Evolutionary conservation across 1,140 invertebrate genomes (phyloP).

Genomic region (Pectinophora gossypiella): DNA sequence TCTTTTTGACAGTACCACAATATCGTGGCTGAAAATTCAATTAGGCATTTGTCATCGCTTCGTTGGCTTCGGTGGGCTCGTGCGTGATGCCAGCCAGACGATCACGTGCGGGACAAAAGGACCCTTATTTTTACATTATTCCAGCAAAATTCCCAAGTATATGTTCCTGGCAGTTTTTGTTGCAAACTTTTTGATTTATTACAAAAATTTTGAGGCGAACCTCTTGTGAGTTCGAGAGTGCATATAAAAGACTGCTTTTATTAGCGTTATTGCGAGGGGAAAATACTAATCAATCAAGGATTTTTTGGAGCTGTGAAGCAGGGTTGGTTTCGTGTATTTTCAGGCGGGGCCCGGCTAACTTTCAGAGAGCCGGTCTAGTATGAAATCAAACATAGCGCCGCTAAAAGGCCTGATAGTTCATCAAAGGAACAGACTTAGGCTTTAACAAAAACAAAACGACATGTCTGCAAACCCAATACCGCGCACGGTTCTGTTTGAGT

Average conservation of each 20-base stretch:
- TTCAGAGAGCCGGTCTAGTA: too few relatives aligned
- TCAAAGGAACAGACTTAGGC: not conserved
- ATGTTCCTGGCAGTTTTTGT: conserved; percentile 22
- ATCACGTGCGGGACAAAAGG: conserved; percentile 31
- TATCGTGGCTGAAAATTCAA: conserved; percentile 54
- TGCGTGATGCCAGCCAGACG: conserved; percentile 34
- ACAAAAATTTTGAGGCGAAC: conserved; percentile 9
- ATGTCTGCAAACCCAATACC: conserved; percentile 12
- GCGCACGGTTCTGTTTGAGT: conserved; percentile 53
- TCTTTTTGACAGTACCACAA: conserved; percentile 36
- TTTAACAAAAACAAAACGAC: conserved; percentile 3
- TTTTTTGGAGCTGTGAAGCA: too few relatives aligned
- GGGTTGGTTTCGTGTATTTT: too few relatives aligned
- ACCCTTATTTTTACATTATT: conserved; percentile 35
- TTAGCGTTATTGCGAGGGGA: not conserved
- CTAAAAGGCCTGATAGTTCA: not conserved
- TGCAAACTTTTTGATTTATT: conserved; percentile 24
- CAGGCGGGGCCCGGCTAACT: too few relatives aligned
- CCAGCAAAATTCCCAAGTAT: conserved; percentile 15
- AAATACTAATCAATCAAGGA: not conserved
- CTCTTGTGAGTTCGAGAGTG: not conserved
- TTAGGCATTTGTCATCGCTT: conserved; percentile 54
- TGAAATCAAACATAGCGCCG: too few relatives aligned
- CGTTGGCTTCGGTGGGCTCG: conserved; percentile 30
- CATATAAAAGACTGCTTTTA: not conserved